These are phyloP conservation scores for Catalaphyllia jardinei DNA, from an alignment of 64 coral and sea anemone genomes.

Conservation along the genomic window DNA sequence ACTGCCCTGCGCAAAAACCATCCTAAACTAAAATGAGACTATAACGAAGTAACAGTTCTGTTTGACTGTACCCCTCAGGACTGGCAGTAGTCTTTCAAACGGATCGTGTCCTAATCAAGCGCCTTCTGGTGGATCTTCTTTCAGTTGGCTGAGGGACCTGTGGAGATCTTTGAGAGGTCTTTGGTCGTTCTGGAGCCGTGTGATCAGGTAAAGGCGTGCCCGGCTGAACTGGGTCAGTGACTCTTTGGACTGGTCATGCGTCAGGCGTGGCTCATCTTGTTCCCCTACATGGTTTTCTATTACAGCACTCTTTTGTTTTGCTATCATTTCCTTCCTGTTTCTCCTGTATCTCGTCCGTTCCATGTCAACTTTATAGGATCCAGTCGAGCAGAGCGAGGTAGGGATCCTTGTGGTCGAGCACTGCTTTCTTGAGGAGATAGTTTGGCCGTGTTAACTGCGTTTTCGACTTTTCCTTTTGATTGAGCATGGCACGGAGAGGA, in stretches of 20 bases:
- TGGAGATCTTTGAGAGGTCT: slow-evolving; percentile 40
- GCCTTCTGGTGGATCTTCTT: no score
- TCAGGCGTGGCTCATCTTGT: slow-evolving; percentile 45
- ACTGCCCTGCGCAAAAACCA: not conserved
- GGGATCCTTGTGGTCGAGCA: slow-evolving; percentile 20
- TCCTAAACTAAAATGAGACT: slow-evolving; percentile 51
- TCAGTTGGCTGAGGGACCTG: no score
- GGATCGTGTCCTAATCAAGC: no score
- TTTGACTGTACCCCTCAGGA: slow-evolving; percentile 63
- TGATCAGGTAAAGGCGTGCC: slow-evolving; percentile 41
- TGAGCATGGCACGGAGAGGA: slow-evolving; percentile 26
- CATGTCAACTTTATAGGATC: slow-evolving; percentile 56
- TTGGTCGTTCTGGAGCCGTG: slow-evolving; percentile 49
- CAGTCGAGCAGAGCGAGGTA: slow-evolving; percentile 55
- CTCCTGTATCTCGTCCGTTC: slow-evolving; percentile 58
- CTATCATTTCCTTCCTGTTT: slow-evolving; percentile 64
- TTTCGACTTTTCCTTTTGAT: slow-evolving; percentile 66
- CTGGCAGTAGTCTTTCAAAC: slow-evolving; percentile 35
- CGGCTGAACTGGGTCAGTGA: slow-evolving; percentile 36
- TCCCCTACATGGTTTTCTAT: slow-evolving; percentile 34
- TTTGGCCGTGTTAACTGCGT: slow-evolving; percentile 42
- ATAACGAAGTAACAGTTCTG: slow-evolving; percentile 63
- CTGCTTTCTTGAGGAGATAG: slow-evolving; percentile 47
- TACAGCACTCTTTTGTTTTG: slow-evolving; percentile 39
- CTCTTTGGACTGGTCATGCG: slow-evolving; percentile 46